Base-by-base conservation (phyloP, 2,797 vertebrate species). In the Etheostoma nigrum region DNA sequence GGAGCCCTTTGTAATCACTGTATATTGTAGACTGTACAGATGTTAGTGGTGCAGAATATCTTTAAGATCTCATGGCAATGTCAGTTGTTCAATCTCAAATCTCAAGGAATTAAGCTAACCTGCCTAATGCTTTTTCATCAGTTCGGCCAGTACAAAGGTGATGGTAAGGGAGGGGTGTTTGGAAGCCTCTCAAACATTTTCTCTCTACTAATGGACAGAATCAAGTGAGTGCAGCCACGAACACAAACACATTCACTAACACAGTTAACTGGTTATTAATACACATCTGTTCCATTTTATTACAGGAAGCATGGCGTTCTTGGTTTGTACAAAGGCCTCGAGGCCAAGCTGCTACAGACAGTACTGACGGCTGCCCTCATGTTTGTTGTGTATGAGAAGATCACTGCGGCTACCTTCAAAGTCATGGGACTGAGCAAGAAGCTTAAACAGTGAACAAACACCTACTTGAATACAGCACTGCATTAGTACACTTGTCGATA, bases 301-400 rank as follows among this genome's bases (percentile, higher is more conserved):
- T 47, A 15, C 88, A 96, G 96, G 83, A 92, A 69, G 55, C 81
- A 93, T 0, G 95, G 96, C 0, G 30, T 89, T 27, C 44, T 93
- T 0, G 94, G 95, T 45, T 78, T 96, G 78, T 96, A 96, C 90
- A 96, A 96, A 92, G 95, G 95, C 65, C 91, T 96, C 86, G 96
- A 96, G 91, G 95, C 96, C 61, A 96, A 96, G 83, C 91, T 96
- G 64, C 93, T 96, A 4, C 96, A 96, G 93, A 96, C 95, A 0
- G 95, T 96, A 2, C 89, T 96, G 85, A 96, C 96, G 0, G 95
- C 96, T 0, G 95, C 95, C 5, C 95, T 96, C 82, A 96, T 96
- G 96, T 95, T 96, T 27, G 94, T 96, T 12, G 89, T 96, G 61
- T 96, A 96, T 6, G 96, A 96, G 90, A 96, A 96, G 91, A 95